These are phyloP conservation scores for Ladona fulva DNA, from an alignment of 1,140 invertebrate genomes.

Conservation along the genomic window DNA sequence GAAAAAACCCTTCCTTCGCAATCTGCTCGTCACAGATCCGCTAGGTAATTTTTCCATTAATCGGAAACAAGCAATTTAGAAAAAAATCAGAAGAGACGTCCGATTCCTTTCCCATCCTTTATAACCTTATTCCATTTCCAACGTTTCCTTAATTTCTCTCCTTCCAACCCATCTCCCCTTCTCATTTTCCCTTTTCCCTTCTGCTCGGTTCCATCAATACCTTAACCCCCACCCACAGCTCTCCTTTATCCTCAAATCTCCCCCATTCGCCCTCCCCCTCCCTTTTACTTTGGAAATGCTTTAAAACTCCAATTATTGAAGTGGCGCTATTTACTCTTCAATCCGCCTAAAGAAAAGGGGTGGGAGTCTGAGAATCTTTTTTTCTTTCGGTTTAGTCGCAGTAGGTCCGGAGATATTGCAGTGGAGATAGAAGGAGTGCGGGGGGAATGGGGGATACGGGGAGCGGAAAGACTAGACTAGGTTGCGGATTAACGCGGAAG, in stretches of 20 bases:
- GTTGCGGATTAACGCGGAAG: too few species aligned
- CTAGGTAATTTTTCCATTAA: too few species aligned
- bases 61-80: too few species aligned
- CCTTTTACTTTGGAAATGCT: not conserved
- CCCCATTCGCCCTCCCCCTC: not conserved
- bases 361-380: not conserved
- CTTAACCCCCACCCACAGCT: not conserved
- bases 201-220: not conserved
- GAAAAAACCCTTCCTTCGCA: too few species aligned
- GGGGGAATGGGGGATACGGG: not conserved
- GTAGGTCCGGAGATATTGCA: not conserved
- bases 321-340: not conserved
- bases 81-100: too few species aligned
- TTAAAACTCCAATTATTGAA: conserved; percentile 3
- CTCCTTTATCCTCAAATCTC: not conserved
- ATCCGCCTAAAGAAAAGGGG: not conserved
- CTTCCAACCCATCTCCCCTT: too few species aligned
- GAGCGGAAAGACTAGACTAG: not conserved
- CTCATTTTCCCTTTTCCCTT: too few species aligned
- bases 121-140: too few species aligned
- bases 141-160: too few species aligned
- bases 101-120: too few species aligned
- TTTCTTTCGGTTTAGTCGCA: not conserved
- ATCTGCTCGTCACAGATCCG: too few species aligned
- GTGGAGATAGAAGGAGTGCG: not conserved